A percentile compares a stretch with the other conserved stretches of the same genome.
Conservation (phyloP, 1,140 invertebrate genomes). For the Anoplophora glabripennis region DNA sequence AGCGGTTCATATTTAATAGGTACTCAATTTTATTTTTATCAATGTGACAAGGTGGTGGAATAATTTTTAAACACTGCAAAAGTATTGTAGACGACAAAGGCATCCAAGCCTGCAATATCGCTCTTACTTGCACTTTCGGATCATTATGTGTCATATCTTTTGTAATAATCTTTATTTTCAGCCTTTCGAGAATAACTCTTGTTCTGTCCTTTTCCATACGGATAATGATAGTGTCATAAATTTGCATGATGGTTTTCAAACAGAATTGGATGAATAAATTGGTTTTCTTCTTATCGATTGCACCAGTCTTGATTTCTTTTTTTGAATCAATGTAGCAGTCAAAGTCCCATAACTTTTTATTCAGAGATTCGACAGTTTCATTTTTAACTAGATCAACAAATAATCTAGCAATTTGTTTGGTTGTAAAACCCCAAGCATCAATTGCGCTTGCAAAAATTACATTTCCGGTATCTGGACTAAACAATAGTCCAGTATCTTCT, state of each 20-base stretch:
- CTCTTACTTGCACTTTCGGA: conserved; percentile 71
- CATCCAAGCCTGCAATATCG: conserved; percentile 85
- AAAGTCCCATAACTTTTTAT: conserved; percentile 88
- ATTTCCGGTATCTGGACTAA: conserved; percentile 90
- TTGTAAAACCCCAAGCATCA: conserved; percentile 95
- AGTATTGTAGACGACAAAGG: conserved; percentile 79
- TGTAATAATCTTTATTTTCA: conserved; percentile 74
- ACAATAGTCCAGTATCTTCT: conserved; percentile 89
- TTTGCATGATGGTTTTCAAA: conserved; percentile 89
- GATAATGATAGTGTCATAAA: conserved; percentile 81
- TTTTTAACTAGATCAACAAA: conserved; percentile 67
- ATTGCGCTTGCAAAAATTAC: conserved; percentile 95
- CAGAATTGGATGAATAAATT: conserved; percentile 95
- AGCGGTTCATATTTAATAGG: conserved; percentile 47
- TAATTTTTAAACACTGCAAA: conserved; percentile 73
- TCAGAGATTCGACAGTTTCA: conserved; percentile 56
- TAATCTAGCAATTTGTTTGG: conserved; percentile 83
- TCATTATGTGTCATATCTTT: conserved; percentile 80
- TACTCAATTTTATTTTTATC: conserved; percentile 67
- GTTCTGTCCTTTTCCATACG: conserved; percentile 81
- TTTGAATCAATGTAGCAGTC: conserved; percentile 92
- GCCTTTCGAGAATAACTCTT: conserved; percentile 75
- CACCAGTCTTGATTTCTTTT: conserved; percentile 86
- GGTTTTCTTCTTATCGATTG: conserved; percentile 92
- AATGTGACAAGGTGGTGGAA: conserved; percentile 81